Evolutionary conservation across 2,113 vertebrate genomes (phyloP), one percentile per base, ranked within the genome.

Genomic region (Pseudorhombus dupliciocellatus): DNA sequence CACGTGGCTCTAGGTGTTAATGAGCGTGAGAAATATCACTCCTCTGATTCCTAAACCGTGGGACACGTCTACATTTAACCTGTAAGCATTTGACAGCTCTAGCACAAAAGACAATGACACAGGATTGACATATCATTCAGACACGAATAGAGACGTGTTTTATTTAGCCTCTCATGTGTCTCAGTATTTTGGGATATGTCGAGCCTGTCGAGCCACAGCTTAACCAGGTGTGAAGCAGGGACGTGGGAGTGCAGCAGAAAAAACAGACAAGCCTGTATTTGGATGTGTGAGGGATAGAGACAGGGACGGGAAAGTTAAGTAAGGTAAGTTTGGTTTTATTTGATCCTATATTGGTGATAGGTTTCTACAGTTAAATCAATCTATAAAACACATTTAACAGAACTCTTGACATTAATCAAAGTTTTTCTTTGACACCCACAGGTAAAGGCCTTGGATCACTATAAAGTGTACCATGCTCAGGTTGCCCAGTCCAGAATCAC

Each of bases 1-100:
- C 51, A 58, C 26, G 26, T 18, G 40, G 31, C 1, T 31, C 24
- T 25, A 42, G 7, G 48, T 80, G 25, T 64, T 57, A 69, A 77
- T 34, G 25, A 60, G n/a, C 61, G 46, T 60, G 7, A 67, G 75
- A 70, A 20, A 40, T 22, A 61, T 34, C 56, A n/a, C 59, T 61
- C 44, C 22, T 79, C 46, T 14, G 40, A 28, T 28, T 14, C 5
- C 22, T 50, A 30, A 40, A 9, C 7, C 5, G 21, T 51, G 4
- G 20, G 48, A 9, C 46, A 64, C n/a, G 20, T 66, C 28, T 72
- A 76, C 60, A 73, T 67, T 53, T 59, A 59, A 75, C 42, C 51
- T 30, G 51, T 14, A 8, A 37, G 12, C 15, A 34, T 40, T 59
- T 46, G 53, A 30, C 62, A 69, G 12, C 28, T 63, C 4, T 56